Evolutionary conservation across 1,140 invertebrate genomes (phyloP).

Genomic region (Antheraea pernyi): DNA sequence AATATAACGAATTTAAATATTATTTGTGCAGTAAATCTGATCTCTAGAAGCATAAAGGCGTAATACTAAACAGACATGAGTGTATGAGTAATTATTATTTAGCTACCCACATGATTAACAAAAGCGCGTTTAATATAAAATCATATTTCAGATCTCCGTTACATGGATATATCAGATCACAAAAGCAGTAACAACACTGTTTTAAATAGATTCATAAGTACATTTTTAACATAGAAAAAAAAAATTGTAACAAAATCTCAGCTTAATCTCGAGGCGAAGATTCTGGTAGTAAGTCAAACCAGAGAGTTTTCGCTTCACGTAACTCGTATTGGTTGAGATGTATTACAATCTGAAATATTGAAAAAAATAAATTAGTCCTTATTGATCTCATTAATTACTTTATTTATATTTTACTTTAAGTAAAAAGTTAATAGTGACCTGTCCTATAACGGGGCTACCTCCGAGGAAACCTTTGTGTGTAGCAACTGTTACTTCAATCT

Average conservation of each 20-base stretch:
- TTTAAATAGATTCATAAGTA: conserved; percentile 32
- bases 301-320: conserved; percentile 82
- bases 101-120: background rate
- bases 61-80: background rate
- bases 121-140: background rate
- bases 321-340: conserved; percentile 84
- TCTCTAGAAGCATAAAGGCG: background rate
- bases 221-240: conserved; percentile 11
- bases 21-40: background rate
- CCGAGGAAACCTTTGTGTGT: conserved; percentile 90
- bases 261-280: conserved; percentile 55
- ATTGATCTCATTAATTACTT: too few species aligned
- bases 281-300: conserved; percentile 87
- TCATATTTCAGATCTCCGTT: conserved; percentile 5
- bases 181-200: background rate
- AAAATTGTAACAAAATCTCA: background rate
- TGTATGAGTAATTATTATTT: background rate
- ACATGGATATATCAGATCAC: conserved; percentile 10
- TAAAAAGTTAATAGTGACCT: conserved; percentile 70
- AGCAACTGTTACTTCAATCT: conserved; percentile 89
- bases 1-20: too few species aligned
- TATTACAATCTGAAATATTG: conserved; percentile 80
- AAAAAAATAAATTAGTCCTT: background rate
- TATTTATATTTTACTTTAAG: conserved; percentile 16
- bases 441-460: conserved; percentile 89